phyloP scores from a whole-genome alignment of 2,797 vertebrate genomes.

The Lutjanus campechanus region DNA sequence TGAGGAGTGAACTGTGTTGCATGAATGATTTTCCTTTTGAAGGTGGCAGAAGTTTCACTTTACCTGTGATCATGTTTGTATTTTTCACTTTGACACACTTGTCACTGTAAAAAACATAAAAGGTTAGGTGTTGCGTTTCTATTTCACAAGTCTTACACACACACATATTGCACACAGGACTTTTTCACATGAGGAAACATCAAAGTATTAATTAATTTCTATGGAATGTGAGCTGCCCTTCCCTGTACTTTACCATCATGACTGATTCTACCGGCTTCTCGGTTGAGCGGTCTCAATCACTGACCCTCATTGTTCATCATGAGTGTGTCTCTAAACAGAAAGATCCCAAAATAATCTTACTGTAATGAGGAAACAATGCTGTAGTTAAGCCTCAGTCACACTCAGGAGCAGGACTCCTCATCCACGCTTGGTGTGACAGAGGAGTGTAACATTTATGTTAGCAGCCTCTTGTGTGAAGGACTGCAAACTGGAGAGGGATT shows the following conservation, averaged over 20 bases:
- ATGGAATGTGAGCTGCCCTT: conserved; percentile 44
- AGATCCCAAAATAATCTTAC: not conserved
- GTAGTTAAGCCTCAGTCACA: not conserved
- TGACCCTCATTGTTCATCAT: not conserved
- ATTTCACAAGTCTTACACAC: not conserved
- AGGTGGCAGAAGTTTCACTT: not conserved
- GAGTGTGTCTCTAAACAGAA: conserved; percentile 22
- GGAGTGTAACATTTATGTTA: conserved; percentile 32
- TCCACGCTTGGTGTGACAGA: conserved; percentile 39
- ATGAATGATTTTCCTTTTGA: not conserved
- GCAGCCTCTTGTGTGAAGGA: not conserved
- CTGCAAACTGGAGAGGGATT: not conserved
- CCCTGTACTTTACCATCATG: not conserved
- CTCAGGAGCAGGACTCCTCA: not conserved
- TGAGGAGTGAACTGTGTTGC: not conserved
- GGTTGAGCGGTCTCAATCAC: not conserved
- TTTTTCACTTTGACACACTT: conserved; percentile 2
- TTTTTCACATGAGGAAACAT: conserved; percentile 25
- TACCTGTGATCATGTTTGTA: not conserved
- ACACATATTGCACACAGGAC: not conserved
- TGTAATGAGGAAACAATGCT: conserved; percentile 41
- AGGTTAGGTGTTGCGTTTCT: not conserved
- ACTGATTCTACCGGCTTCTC: not conserved
- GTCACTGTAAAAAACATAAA: not conserved
- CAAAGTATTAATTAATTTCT: conserved; percentile 37